A percentile compares a stretch with the other conserved stretches of the same genome.
Evolutionary conservation across 2,113 vertebrate genomes (phyloP).

Genomic region (Anseranas semipalmata): DNA sequence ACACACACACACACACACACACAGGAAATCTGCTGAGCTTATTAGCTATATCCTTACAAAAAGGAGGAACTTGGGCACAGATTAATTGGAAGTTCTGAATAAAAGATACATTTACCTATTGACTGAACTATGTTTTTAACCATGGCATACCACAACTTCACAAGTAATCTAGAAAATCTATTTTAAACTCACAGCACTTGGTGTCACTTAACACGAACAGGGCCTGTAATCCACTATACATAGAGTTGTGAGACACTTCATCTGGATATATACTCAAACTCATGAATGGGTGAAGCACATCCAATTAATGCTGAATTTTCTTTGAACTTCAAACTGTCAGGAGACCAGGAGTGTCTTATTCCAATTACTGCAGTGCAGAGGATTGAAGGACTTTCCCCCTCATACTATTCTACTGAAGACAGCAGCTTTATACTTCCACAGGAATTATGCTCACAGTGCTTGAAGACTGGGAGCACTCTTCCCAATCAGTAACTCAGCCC

Average conservation of each 20-base stretch:
- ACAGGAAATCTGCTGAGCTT: background rate
- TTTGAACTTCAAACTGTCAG: slow-evolving; percentile 5
- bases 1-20: no score
- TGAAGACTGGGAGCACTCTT: background rate
- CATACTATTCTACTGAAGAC: background rate
- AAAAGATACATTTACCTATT: background rate
- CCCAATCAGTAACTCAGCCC: background rate
- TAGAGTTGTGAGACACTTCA: background rate
- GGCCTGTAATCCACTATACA: background rate
- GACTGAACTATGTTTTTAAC: background rate
- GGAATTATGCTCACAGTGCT: background rate
- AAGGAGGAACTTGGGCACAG: background rate
- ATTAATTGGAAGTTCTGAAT: background rate
- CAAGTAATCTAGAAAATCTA: background rate
- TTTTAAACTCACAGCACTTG: background rate
- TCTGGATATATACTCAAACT: background rate
- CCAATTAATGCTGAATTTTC: background rate
- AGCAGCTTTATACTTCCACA: background rate
- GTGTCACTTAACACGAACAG: background rate
- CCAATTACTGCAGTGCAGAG: background rate
- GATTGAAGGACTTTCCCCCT: background rate
- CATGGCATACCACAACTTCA: background rate
- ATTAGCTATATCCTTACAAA: background rate
- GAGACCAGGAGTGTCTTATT: background rate
- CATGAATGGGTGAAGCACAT: slow-evolving; percentile 2